Evolutionary conservation across 1,140 invertebrate genomes (phyloP), one percentile per base, ranked within the genome.

Genomic region (Heterodera schachtii): DNA sequence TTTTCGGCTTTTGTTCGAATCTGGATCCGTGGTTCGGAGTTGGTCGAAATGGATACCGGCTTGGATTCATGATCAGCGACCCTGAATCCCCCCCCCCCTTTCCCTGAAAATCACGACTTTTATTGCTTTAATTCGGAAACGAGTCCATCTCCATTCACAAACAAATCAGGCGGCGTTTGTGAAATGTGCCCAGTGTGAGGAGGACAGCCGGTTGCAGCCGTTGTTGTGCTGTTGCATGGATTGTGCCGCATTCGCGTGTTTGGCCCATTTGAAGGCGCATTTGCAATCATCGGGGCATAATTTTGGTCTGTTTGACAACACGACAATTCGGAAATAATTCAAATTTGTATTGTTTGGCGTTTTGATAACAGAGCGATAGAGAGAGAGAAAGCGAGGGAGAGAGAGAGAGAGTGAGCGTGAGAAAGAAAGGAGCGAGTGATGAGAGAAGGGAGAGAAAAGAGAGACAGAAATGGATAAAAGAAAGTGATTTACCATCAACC

Each of bases 181-280:
- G 9, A 46, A 84, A 31, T 84, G 83, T 73, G 21, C 31, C 21
- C 43, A 84, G 49, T 85, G 84, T 67, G 66, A 73, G 47, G 77
- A 64, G 76, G 49, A 70, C 31, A 31, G 31, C 19, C 71, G 77
- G 31, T 79, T 79, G 46, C 70, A 70, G 44, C 46, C 78, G 66
- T 64, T 84, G 57, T 67, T 85, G 80, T 85, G 84, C 21, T 85
- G 83, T n/a, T 85, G 84, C 76, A 67, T 85, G 16, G 78, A 81
- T 1, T 85, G 84, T 76, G 73, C 83, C 19, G 80, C 74, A 46
- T 87, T 85, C 76, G 85, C 57, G 5, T 85, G 84, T 69, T 52
- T 85, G 41, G 77, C 83, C 57, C 84, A 85, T 78, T 60, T 85
- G 57, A 73, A 66, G 31, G 21, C 43, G 41, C 85, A 86, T 70